Evolutionary conservation across 2,113 vertebrate species (phyloP).

Genomic region (Rhea pennata): DNA sequence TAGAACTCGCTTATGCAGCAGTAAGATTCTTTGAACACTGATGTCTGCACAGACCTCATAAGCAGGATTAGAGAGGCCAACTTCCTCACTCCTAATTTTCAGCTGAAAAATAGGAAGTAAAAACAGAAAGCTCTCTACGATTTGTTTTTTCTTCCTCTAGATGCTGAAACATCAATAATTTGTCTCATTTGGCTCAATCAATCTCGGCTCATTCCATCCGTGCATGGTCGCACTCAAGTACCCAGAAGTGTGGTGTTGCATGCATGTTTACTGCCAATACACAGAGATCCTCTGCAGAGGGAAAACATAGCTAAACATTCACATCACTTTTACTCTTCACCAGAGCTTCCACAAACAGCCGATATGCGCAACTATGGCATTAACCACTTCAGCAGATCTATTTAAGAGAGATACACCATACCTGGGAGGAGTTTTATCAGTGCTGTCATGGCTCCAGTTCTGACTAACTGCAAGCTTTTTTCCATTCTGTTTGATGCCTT

Average conservation of each 20-base stretch:
- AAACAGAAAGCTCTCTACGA: neutral
- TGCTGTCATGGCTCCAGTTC: neutral
- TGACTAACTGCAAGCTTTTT: constrained; percentile 35
- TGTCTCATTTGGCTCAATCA: too few species aligned
- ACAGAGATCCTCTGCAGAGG: neutral
- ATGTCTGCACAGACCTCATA: neutral
- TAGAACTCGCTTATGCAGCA: neutral
- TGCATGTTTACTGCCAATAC: neutral
- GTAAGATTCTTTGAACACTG: neutral
- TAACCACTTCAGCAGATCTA: neutral
- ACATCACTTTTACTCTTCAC: neutral
- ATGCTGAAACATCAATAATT: neutral
- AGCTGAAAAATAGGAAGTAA: neutral
- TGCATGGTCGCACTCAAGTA: neutral
- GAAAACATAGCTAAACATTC: neutral
- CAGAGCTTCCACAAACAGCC: neutral
- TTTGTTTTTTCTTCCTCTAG: neutral
- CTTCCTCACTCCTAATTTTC: neutral
- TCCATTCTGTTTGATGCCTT: constrained; percentile 60
- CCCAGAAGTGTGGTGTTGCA: neutral
- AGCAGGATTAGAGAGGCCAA: neutral
- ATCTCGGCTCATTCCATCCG: neutral
- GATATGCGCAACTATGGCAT: neutral
- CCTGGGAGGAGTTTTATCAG: constrained; percentile 23
- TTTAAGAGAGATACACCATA: neutral